Base-by-base conservation (phyloP, 2,113 vertebrate genomes). In the Dromaius novaehollandiae region DNA sequence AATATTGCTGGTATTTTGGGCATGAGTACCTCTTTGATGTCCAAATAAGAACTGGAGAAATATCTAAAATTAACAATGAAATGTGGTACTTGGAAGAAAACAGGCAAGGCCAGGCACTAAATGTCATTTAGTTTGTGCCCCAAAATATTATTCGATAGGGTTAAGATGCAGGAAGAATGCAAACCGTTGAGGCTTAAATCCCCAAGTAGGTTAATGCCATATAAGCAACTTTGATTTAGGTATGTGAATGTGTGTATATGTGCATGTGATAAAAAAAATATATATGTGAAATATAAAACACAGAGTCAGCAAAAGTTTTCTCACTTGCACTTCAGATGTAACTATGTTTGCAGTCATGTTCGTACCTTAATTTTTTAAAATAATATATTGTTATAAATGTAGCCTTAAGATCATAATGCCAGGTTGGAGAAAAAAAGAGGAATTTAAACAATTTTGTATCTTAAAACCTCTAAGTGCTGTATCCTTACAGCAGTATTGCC, bases 1-100 rank as follows among this genome's bases (percentile, higher is more conserved):
- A 38, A 56, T 74, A 75, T 86, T 58, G 60, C 32, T 71, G 73
- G 38, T 89, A 46, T 95, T 96, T 90, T 88, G 87, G 22, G 51
- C 66, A 66, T 19, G 55, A 63, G 79, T 34, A 48, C 68, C 34
- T 81, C 88, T 97, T 95, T 94, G 95, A 95, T 95, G 87, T 95
- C 56, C 55, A 51, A 68, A 86, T 40, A 50, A 78, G 87, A 86
- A n/a, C 16, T 26, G 79, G 69, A 88, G 50, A 30, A 90, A 84
- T 82, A 74, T 83, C 92, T 91, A 34, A 93, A 96, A 86, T 88
- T 89, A 95, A 85, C 65, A 68, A 30, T 56, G 44, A 46, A 61
- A 53, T 87, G 63, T 70, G 60, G 93, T 70, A 77, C 34, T 80
- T 88, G 21, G 50, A 91, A 53, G 73, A 51, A 68, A 56, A 30